These are phyloP conservation scores for Staurois parvus DNA, from an alignment of 2,797 vertebrate species.

Conservation along the genomic window DNA sequence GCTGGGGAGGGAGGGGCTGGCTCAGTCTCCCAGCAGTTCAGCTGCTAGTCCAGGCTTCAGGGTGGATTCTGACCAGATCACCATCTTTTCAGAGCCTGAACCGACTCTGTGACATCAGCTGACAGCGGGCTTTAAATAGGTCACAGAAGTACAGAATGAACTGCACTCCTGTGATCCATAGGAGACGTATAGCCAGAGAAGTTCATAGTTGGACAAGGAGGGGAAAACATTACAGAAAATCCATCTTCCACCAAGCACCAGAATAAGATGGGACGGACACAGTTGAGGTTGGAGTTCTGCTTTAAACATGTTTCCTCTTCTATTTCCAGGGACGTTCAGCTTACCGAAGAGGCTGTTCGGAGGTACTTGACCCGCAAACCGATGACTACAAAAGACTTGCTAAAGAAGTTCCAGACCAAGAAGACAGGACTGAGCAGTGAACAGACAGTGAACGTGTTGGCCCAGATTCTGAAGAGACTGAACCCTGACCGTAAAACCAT, in stretches of 20 bases:
- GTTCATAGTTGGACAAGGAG: too few species aligned
- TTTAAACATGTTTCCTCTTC: neutral
- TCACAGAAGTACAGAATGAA: too few species aligned
- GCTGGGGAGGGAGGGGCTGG: too few species aligned
- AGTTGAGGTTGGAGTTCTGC: neutral
- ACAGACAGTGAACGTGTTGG: slow-evolving; percentile 92
- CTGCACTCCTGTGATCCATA: too few species aligned
- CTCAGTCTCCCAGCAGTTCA: too few species aligned
- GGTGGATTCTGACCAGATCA: too few species aligned
- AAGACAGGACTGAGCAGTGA: slow-evolving; percentile 93
- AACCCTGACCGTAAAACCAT: slow-evolving; percentile 92
- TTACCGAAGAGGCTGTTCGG: slow-evolving; percentile 90
- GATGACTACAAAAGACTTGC: slow-evolving; percentile 94
- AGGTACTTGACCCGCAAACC: slow-evolving; percentile 92
- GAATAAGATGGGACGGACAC: neutral
- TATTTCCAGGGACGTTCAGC: slow-evolving; percentile 85
- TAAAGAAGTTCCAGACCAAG: slow-evolving; percentile 97
- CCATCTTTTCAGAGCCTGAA: too few species aligned
- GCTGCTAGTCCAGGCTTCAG: too few species aligned
- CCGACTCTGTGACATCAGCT: too few species aligned
- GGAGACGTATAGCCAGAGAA: too few species aligned
- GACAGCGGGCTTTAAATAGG: too few species aligned
- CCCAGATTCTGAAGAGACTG: slow-evolving; percentile 93
- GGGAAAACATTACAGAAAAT: too few species aligned
- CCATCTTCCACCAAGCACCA: neutral